Evolutionary conservation across 2,797 vertebrate genomes (phyloP), one percentile per base, ranked within the genome.

Genomic region (Enteromius fasciolatus): DNA sequence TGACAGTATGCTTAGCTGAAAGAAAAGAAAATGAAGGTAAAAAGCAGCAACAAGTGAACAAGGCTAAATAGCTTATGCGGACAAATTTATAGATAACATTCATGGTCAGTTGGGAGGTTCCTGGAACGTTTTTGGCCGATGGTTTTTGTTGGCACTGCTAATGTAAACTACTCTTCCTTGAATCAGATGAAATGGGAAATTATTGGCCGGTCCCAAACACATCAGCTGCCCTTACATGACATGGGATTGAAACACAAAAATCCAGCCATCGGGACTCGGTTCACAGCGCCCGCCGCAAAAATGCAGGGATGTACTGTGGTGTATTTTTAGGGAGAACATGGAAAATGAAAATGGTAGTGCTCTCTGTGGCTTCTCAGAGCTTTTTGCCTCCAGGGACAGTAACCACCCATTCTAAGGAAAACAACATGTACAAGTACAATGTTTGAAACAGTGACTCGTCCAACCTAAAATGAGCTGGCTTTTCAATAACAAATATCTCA

Each of bases 1-100:
- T 90, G 85, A 90, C 84, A 90, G 87, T 63, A 81, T 84, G 84
- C 80, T 78, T 78, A 83, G 75, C 89, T 77, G 84, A 94, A 90
- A 82, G 78, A 70, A 79, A 81, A 90, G 88, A 92, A 89, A 93
- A 87, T 23, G 31, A 50, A 52, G 68, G 74, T 74, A 74, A 63
- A 79, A 74, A 33, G 85, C 68, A 83, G 82, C 77, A 81, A 75
- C 70, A 83, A 81, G 23, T 72, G 50, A 84, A 86, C 52, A 67
- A 44, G 72, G 59, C 76, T 83, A 83, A 78, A 83, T 75, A 86
- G 59, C 77, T 83, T 78, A 31, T 63, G 69, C 57, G 44, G 63
- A 86, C 70, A 76, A 80, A 85, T 87, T 80, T 79, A 82, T 77
- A 87, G 85, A 88, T 87, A 87, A 87, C 85, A 84, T 84, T 90